Base-by-base conservation (phyloP, 2,888 invertebrate species). In the Meiosimyza platycephala region DNA sequence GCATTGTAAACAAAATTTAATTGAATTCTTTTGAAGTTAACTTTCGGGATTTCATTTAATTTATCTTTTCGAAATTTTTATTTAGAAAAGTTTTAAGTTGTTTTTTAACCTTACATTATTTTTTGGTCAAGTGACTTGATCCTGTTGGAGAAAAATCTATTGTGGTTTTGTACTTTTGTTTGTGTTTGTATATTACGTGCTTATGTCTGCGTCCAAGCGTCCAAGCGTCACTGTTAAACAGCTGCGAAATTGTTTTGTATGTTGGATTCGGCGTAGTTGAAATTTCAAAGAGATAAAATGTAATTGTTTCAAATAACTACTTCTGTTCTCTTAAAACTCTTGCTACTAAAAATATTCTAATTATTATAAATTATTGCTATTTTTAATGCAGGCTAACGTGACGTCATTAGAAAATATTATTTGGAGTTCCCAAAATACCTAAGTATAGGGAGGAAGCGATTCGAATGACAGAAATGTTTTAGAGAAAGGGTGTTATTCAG, bases 191-290 rank as follows among this genome's bases (percentile, higher is more conserved):
- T 22, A 1, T 28, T 48, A 59, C 50, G 15, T 67, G 40, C 22
- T 28, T 40, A 12, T 40, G 40, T 40, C 7, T 40, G 40, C 9
- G 40, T 57, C 18, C 22, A 48, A n/a, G 13, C 16, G 62, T 57
- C 18, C 22, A 48, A n/a, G 13, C 16, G 62, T 33, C 62, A 50
- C 59, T 22, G 48, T 28, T 3, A 63, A 63, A 48, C 70, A 70
- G 70, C 70, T 70, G 70, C 48, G 57, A 54, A 50, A 47, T 62
- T 70, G 70, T 70, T 70, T 28, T 50, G 28, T 18, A 33, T 51
- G 69, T 50, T 62, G 60, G 60, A 69, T 60, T 60, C 69, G n/a
- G 52, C 69, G 69, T 51, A 69, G 51, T 69, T n/a, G 28, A 15
- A 51, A 1, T 13, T 18, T 18, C 6, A 57, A 6, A 40, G 40